Conservation (phyloP, 2,888 invertebrate genomes). For the Netelia virgata region DNA sequence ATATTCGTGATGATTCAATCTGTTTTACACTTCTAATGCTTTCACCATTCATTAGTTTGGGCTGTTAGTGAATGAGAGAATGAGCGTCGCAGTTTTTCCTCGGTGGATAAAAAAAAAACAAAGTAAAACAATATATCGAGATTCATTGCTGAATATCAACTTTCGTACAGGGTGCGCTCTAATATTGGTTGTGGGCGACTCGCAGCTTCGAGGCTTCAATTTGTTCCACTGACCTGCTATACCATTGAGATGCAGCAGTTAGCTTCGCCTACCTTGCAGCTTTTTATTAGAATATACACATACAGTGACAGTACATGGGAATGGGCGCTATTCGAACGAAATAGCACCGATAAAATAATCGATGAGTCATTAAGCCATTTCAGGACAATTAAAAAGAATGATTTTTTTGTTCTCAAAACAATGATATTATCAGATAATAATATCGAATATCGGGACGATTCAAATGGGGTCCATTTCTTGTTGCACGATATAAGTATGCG, state of each 20-base stretch:
- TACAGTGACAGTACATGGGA: conserved; percentile 10
- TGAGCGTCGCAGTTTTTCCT: background rate
- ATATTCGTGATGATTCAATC: background rate
- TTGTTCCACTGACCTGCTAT: no score
- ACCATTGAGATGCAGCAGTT: no score
- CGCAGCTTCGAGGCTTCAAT: no score
- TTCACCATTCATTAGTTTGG: conserved; percentile 14
- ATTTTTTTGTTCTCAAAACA: background rate
- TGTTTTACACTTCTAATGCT: conserved; percentile 29
- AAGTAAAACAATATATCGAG: no score
- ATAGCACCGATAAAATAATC: conserved; percentile 14
- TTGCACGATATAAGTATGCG: background rate
- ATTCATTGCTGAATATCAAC: conserved; percentile 20
- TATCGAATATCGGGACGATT: background rate
- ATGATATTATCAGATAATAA: background rate
- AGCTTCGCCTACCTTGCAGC: no score
- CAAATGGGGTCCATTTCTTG: background rate
- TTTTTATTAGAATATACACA: no score
- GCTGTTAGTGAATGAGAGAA: conserved; percentile 36
- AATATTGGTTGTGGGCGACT: no score
- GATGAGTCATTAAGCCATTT: background rate
- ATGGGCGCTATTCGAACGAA: conserved; percentile 22
- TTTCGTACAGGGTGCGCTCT: conserved; percentile 3
- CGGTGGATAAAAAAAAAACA: conserved; percentile 2
- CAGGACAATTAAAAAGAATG: no score